phyloP scores from a whole-genome alignment of 2,888 invertebrate species.

The Habroteleia sp. region DNA sequence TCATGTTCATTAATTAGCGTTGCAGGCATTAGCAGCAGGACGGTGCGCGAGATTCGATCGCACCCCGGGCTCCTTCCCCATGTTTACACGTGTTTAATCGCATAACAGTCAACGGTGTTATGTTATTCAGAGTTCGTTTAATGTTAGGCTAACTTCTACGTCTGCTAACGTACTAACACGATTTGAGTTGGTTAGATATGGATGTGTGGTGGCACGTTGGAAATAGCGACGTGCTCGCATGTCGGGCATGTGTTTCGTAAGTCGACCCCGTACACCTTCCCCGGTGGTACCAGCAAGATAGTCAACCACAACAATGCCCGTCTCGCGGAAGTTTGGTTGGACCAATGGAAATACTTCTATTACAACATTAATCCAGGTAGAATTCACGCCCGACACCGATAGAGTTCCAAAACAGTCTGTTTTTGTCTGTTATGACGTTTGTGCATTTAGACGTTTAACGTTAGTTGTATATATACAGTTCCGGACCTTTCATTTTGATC shows the following conservation, averaged over 20 bases:
- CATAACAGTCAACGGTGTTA: constrained; percentile 31
- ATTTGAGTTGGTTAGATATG: constrained; percentile 88
- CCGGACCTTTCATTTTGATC: background rate
- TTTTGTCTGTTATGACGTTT: constrained; percentile 32
- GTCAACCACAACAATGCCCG: constrained; percentile 94
- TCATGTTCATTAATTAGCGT: constrained; percentile 63
- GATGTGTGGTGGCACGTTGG: constrained; percentile 97
- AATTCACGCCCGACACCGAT: constrained; percentile 59
- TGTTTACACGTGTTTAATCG: constrained; percentile 27
- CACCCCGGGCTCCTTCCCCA: constrained; percentile 2
- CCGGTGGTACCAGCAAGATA: constrained; percentile 93
- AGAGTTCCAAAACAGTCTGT: constrained; percentile 38
- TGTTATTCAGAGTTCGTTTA: constrained; percentile 44
- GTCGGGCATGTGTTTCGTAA: constrained; percentile 96
- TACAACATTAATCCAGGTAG: constrained; percentile 90
- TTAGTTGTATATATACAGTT: constrained; percentile 15
- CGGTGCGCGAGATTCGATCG: constrained; percentile 59
- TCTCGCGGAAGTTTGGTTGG: constrained; percentile 98
- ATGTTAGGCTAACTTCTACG: constrained; percentile 57
- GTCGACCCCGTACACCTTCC: constrained; percentile 97
- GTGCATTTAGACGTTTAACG: constrained; percentile 19
- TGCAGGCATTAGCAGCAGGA: constrained; percentile 69
- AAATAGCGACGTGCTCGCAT: constrained; percentile 95
- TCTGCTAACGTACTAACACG: constrained; percentile 77
- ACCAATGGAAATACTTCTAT: constrained; percentile 96